phyloP scores from a whole-genome alignment of 2,888 invertebrate species.

The Psylliodes chrysocephalus region DNA sequence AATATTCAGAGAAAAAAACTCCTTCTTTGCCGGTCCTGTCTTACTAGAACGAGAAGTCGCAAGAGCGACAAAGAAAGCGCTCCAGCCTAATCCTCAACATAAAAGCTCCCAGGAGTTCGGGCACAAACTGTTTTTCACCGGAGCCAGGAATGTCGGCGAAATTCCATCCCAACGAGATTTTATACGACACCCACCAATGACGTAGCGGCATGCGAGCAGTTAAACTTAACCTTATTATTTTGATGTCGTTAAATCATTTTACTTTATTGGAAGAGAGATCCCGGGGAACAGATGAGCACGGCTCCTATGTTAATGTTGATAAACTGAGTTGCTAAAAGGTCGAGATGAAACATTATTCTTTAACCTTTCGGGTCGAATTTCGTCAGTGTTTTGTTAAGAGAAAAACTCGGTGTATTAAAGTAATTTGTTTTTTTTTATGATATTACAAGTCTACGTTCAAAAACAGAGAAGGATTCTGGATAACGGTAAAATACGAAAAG shows the following conservation, averaged over 20 bases:
- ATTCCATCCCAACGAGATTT: constrained; percentile 47
- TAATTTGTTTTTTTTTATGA: background rate
- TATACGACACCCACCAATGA: constrained; percentile 54
- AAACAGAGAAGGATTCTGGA: too few species aligned
- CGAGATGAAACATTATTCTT: constrained; percentile 1
- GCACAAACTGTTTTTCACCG: constrained; percentile 47
- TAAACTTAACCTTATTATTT: constrained; percentile 56
- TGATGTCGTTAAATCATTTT: constrained; percentile 56
- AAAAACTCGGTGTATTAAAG: too few species aligned
- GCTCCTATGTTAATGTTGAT: constrained; percentile 13
- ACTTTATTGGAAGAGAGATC: constrained; percentile 47
- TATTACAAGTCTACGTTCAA: too few species aligned
- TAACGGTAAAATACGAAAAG: too few species aligned
- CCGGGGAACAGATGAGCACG: constrained; percentile 37
- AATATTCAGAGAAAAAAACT: background rate
- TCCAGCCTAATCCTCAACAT: constrained; percentile 47
- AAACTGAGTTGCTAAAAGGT: constrained; percentile 11
- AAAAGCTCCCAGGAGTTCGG: constrained; percentile 46
- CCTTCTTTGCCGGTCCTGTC: background rate
- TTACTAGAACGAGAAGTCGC: background rate
- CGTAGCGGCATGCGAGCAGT: constrained; percentile 48
- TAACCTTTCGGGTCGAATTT: background rate
- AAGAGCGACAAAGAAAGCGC: constrained; percentile 35
- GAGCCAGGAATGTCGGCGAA: constrained; percentile 44
- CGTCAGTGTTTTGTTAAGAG: background rate